phyloP scores from a whole-genome alignment of 2,888 invertebrate genomes.

The Hemithea aestivaria region DNA sequence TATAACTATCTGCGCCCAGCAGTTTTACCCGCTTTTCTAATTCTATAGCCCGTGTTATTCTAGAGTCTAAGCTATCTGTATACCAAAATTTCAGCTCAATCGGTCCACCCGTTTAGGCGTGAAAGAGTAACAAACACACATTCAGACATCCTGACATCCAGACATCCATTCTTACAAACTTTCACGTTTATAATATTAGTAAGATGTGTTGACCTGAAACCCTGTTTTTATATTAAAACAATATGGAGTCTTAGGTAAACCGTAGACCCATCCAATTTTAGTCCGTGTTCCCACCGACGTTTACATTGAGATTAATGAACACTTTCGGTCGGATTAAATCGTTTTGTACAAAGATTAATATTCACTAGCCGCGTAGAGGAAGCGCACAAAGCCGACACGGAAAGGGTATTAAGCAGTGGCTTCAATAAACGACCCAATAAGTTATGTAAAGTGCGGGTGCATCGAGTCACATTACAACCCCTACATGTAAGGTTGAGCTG shows the following conservation, averaged over 20 bases:
- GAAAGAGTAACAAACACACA: too few relatives aligned
- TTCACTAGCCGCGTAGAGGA: constrained; percentile 53
- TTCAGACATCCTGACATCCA: too few relatives aligned
- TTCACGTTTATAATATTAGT: too few relatives aligned
- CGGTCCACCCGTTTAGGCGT: too few relatives aligned
- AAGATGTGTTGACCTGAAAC: too few relatives aligned
- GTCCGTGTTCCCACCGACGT: constrained; percentile 28
- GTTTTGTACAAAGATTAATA: constrained; percentile 65
- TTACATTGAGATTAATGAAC: constrained; percentile 61
- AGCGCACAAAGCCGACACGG: constrained; percentile 70
- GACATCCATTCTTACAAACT: too few relatives aligned
- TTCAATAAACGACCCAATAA: constrained; percentile 76
- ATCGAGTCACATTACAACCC: constrained; percentile 75
- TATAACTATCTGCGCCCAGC: too few relatives aligned
- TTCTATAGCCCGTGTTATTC: too few relatives aligned
- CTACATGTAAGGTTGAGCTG: constrained; percentile 52
- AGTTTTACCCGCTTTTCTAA: too few relatives aligned
- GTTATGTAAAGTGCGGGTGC: constrained; percentile 77
- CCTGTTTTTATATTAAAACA: too few relatives aligned
- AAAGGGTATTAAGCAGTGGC: constrained; percentile 74
- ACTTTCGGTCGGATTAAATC: constrained; percentile 49
- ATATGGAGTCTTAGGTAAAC: constrained; percentile 1
- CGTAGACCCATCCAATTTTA: constrained; percentile 18
- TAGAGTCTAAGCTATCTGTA: too few relatives aligned
- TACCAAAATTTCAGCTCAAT: too few relatives aligned